Evolutionary conservation across 2,888 invertebrate genomes (phyloP).

Genomic region (Aporophyla nigra): DNA sequence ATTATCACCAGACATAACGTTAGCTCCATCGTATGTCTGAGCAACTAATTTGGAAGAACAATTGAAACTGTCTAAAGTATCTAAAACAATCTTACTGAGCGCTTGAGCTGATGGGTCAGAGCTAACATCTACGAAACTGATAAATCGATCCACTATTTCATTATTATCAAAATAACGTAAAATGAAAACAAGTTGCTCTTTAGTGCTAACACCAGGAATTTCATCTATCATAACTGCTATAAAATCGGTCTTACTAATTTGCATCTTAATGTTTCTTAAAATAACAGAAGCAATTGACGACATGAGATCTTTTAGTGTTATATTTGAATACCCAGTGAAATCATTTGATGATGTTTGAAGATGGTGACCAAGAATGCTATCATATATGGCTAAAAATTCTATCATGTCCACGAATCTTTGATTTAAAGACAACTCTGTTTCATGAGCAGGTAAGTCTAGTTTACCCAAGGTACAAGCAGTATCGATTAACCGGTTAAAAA

Average conservation of each 20-base stretch:
- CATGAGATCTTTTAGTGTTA: neutral
- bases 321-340: neutral
- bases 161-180: slow-evolving; percentile 1
- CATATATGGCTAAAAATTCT: neutral
- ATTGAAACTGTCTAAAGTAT: neutral
- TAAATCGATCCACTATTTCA: neutral
- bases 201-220: neutral
- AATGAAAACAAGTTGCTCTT: neutral
- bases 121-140: neutral
- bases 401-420: neutral
- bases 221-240: neutral
- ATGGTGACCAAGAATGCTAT: neutral
- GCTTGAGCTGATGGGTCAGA: neutral
- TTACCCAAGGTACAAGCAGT: neutral
- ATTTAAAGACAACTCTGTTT: neutral
- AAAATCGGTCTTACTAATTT: neutral
- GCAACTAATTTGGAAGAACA: slow-evolving; percentile 3
- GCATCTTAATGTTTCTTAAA: neutral
- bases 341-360: neutral
- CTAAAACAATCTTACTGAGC: neutral
- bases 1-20: neutral
- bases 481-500: neutral
- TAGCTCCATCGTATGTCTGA: neutral
- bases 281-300: slow-evolving; percentile 1
- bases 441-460: neutral